Percentiles rank a stretch among this genome's conserved stretches.
Evolutionary conservation across 2,113 vertebrate genomes (phyloP).

Genomic region (Oncorhynchus gorbuscha): DNA sequence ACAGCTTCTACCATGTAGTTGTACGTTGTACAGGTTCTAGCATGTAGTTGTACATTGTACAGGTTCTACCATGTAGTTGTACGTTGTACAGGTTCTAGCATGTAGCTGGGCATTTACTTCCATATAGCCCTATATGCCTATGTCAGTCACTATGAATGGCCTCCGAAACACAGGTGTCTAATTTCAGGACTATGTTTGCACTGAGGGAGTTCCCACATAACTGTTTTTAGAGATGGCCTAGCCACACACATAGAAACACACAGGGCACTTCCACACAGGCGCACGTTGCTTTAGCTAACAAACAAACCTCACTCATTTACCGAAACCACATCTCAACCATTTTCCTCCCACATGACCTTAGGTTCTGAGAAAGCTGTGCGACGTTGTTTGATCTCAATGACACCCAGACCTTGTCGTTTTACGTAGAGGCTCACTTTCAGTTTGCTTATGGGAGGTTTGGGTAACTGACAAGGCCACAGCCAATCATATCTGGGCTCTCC

Average conservation of each 20-base stretch:
- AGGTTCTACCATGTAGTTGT: no score
- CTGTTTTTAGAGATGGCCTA: slow-evolving; percentile 29
- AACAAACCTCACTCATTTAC: slow-evolving; percentile 10
- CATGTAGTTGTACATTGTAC: no score
- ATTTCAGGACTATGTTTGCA: slow-evolving; percentile 47
- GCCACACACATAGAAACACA: slow-evolving; percentile 32
- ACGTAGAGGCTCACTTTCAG: not conserved
- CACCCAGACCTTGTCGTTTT: not conserved
- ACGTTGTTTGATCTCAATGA: no score
- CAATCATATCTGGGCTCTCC: slow-evolving; percentile 27
- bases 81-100: no score
- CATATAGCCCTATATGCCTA: not conserved
- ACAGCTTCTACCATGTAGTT: no score
- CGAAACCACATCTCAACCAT: slow-evolving; percentile 30
- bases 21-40: no score
- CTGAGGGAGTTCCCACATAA: slow-evolving; percentile 45
- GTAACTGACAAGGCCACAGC: not conserved
- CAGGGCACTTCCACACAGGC: not conserved
- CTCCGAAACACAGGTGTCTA: slow-evolving; percentile 13
- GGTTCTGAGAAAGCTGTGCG: not conserved
- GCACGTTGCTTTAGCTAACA: slow-evolving; percentile 8
- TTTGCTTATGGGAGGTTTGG: slow-evolving; percentile 9
- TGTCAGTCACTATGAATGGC: not conserved
- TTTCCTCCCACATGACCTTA: not conserved
- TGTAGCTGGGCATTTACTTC: no score